Evolutionary conservation across 1,140 invertebrate species (phyloP).

Genomic region (Leptopilina boulardi): DNA sequence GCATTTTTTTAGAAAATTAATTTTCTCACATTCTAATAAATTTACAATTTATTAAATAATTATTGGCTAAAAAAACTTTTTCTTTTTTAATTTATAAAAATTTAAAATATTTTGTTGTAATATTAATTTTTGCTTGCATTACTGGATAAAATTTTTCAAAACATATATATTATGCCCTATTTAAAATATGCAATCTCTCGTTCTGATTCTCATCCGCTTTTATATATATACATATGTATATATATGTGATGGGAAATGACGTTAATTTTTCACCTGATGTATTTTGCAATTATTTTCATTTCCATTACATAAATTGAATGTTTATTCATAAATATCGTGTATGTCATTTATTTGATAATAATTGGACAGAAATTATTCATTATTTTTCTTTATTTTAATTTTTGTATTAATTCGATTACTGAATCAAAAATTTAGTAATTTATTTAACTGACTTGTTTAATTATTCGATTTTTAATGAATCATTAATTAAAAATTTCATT

Average conservation of each 20-base stretch:
- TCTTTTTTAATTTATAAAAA: no score
- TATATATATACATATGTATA: no score
- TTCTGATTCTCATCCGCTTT: not conserved
- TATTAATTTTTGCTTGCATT: not conserved
- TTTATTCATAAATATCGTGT: not conserved
- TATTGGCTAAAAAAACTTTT: no score
- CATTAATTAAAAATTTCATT: no score
- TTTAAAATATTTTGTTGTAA: not conserved
- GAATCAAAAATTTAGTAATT: no score
- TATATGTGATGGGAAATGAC: slow-evolving; percentile 3
- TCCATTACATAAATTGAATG: slow-evolving; percentile 9
- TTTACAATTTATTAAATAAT: no score
- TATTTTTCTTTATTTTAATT: no score
- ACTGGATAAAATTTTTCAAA: not conserved
- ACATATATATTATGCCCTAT: not conserved
- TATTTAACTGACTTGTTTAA: no score
- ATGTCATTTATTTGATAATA: not conserved
- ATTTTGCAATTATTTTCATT: slow-evolving; percentile 25
- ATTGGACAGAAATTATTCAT: not conserved
- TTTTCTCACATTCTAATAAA: no score
- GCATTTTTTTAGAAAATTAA: no score
- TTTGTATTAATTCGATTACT: no score
- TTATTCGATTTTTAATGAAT: no score
- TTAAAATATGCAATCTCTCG: slow-evolving; percentile 28
- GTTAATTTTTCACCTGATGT: not conserved